Percentiles rank a stretch among this genome's conserved stretches.
Evolutionary conservation across 37 sponge, comb jelly and placozoan species (phyloP).

Genomic region (Beroe forskalii): DNA sequence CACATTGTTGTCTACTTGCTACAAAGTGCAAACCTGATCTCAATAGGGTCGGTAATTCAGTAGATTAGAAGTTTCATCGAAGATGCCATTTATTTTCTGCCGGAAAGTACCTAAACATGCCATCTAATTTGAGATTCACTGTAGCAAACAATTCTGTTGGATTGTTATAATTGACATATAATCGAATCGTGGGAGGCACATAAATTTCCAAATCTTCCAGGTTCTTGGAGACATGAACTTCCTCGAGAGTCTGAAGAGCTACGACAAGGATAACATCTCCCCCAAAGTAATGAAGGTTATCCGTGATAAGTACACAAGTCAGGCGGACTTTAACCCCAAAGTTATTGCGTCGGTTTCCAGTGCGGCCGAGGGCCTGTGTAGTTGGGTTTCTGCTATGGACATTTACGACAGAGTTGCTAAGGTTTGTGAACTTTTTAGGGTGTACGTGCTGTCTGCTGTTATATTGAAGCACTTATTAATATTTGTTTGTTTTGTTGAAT

Average conservation of each 20-base stretch:
- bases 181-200: no score
- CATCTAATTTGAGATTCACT: no score
- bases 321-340: constrained; percentile 88
- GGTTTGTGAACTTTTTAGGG: no score
- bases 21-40: not conserved
- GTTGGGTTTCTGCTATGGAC: constrained; percentile 98
- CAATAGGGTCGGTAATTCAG: not conserved
- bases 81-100: no score
- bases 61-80: not conserved
- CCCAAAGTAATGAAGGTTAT: constrained; percentile 93
- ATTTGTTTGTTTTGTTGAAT: no score
- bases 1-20: not conserved
- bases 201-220: no score
- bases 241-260: constrained; percentile 88
- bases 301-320: constrained; percentile 90
- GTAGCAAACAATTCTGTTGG: no score
- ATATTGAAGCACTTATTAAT: no score
- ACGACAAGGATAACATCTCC: constrained; percentile 95
- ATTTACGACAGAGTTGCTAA: constrained; percentile 98
- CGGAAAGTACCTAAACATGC: no score
- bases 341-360: constrained; percentile 85
- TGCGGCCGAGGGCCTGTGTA: constrained; percentile 95
- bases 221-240: constrained; percentile 93
- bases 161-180: no score
- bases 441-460: no score